These are phyloP conservation scores for Poecile atricapillus DNA, from an alignment of 2,113 vertebrate species.

Conservation along the genomic window DNA sequence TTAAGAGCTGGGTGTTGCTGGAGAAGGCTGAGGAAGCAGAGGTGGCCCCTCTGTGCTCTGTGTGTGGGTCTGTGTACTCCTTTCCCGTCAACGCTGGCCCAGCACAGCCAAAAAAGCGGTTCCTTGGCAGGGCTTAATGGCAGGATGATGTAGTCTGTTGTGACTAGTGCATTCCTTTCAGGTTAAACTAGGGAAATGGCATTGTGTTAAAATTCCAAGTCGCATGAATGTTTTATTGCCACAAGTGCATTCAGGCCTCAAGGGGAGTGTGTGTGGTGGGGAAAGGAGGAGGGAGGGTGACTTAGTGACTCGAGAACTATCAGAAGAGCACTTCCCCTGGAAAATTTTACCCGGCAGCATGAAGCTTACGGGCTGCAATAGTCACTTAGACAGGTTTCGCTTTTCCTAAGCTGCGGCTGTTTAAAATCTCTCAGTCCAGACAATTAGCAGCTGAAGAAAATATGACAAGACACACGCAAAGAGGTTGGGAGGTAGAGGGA, in stretches of 20 bases:
- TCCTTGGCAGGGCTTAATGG: constrained; percentile 83
- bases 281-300: constrained; percentile 56
- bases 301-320: constrained; percentile 75
- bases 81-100: constrained; percentile 82
- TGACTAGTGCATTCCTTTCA: constrained; percentile 88
- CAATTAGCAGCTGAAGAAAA: constrained; percentile 90
- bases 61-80: constrained; percentile 76
- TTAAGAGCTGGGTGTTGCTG: constrained; percentile 73
- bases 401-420: constrained; percentile 84
- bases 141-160: constrained; percentile 86
- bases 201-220: constrained; percentile 89
- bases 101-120: constrained; percentile 80
- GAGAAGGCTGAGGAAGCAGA: constrained; percentile 76
- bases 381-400: constrained; percentile 89
- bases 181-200: constrained; percentile 86
- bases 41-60: constrained; percentile 73
- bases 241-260: constrained; percentile 79
- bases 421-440: constrained; percentile 81
- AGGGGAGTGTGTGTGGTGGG: constrained; percentile 73
- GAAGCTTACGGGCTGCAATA: constrained; percentile 86
- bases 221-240: constrained; percentile 89
- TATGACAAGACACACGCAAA: constrained; percentile 84
- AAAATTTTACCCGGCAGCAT: constrained; percentile 75
- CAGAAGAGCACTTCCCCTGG: constrained; percentile 80
- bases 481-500: constrained; percentile 73